Evolutionary conservation across 1,140 invertebrate genomes (phyloP).

Genomic region (Catajapyx aquilonaris): DNA sequence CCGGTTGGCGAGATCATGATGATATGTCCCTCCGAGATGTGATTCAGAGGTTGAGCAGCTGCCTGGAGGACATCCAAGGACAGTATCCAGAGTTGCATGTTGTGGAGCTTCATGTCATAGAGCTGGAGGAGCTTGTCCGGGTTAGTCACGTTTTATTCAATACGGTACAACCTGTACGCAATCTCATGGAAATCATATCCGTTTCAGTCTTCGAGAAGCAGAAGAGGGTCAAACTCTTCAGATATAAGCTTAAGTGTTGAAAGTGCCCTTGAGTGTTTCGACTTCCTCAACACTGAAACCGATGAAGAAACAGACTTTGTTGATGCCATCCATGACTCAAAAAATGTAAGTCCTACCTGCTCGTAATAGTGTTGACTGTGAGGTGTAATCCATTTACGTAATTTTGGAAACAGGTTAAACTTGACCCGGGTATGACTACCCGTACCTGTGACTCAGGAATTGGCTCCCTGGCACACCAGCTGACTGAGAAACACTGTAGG

Average conservation of each 20-base stretch:
- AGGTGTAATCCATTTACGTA: constrained; percentile 1
- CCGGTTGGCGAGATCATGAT: not conserved
- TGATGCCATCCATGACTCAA: too few relatives aligned
- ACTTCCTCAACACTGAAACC: constrained; percentile 28
- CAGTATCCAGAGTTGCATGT: constrained; percentile 24
- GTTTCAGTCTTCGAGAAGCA: constrained; percentile 10
- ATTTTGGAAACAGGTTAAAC: constrained; percentile 3
- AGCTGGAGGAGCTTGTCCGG: constrained; percentile 20
- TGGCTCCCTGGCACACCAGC: constrained; percentile 1
- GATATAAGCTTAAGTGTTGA: constrained; percentile 29
- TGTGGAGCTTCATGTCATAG: constrained; percentile 20
- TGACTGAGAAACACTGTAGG: constrained; percentile 1
- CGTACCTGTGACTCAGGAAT: constrained; percentile 7
- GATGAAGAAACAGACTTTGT: constrained; percentile 15
- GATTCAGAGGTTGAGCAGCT: constrained; percentile 11
- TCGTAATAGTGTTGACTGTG: too few relatives aligned
- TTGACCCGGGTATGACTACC: constrained; percentile 9
- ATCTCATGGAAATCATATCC: not conserved
- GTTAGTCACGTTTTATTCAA: constrained; percentile 13
- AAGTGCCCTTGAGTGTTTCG: constrained; percentile 29
- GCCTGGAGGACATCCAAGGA: constrained; percentile 26
- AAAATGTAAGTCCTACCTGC: too few relatives aligned
- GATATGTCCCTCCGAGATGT: constrained; percentile 9
- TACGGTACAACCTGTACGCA: constrained; percentile 1
- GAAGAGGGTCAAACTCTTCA: constrained; percentile 18